These are phyloP conservation scores for Coregonus clupeaformis DNA, from an alignment of 2,113 vertebrate species.

Conservation along the genomic window DNA sequence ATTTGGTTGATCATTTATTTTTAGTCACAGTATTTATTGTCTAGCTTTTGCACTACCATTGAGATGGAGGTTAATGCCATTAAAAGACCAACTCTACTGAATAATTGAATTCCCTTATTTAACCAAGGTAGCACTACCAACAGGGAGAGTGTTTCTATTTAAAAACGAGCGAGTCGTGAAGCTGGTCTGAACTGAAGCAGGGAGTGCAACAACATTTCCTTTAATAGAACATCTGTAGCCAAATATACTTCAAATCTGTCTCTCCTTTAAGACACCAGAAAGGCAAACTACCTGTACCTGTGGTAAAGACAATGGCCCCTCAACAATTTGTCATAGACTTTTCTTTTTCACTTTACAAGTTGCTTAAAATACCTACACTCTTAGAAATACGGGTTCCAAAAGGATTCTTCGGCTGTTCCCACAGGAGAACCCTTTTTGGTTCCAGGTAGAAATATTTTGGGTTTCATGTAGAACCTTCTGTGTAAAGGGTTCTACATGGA, in stretches of 20 bases:
- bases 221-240: not conserved
- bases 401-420: too few relatives aligned
- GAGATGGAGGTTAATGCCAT: conserved; percentile 19
- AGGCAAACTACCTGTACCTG: too few relatives aligned
- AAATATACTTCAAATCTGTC: not conserved
- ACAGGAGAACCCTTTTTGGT: too few relatives aligned
- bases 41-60: not conserved
- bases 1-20: not conserved
- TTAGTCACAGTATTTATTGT: not conserved
- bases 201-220: not conserved
- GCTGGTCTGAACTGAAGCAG: conserved; percentile 5
- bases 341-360: too few relatives aligned
- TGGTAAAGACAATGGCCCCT: too few relatives aligned
- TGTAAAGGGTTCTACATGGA: too few relatives aligned
- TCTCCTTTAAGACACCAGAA: not conserved
- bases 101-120: conserved; percentile 29
- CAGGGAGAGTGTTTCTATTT: conserved; percentile 23
- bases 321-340: not conserved
- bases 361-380: too few relatives aligned
- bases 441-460: too few relatives aligned
- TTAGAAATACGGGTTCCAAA: too few relatives aligned
- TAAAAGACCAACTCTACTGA: conserved; percentile 8
- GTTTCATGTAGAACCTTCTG: too few relatives aligned
- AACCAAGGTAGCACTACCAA: conserved; percentile 17
- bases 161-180: conserved; percentile 16